Conservation (phyloP, 2,888 invertebrate genomes). For the Lasioglossum zephyrum region DNA sequence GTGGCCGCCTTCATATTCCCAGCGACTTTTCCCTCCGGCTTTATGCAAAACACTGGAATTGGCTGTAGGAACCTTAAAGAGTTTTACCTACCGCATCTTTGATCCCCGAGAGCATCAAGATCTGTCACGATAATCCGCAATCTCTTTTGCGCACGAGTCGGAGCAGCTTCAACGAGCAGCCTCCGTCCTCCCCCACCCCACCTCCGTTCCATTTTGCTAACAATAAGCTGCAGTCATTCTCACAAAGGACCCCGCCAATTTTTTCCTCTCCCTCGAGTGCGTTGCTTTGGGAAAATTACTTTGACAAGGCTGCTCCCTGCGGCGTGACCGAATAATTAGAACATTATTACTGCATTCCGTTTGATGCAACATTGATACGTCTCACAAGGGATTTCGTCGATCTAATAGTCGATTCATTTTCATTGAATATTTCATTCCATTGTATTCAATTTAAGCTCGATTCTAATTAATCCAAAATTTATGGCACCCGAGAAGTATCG, state of each 20-base stretch:
- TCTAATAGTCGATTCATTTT: background rate
- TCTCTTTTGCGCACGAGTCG: constrained; percentile 38
- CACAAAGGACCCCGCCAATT: constrained; percentile 22
- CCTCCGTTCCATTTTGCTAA: constrained; percentile 28
- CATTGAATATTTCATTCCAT: background rate
- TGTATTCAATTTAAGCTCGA: background rate
- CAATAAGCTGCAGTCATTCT: constrained; percentile 39
- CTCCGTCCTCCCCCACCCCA: constrained; percentile 5
- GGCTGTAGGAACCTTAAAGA: constrained; percentile 16
- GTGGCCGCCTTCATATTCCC: constrained; percentile 6
- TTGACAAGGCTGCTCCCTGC: background rate
- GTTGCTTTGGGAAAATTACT: constrained; percentile 19
- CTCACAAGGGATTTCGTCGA: background rate
- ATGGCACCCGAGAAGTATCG: background rate
- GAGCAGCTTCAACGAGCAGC: constrained; percentile 25
- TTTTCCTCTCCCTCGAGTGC: background rate
- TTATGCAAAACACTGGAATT: constrained; percentile 46
- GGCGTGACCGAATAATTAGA: background rate
- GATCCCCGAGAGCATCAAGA: constrained; percentile 56
- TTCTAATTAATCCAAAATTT: background rate
- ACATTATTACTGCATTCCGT: background rate
- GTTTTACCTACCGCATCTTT: constrained; percentile 14
- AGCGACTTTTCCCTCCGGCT: constrained; percentile 13
- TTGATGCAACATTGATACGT: background rate
- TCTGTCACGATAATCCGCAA: constrained; percentile 59